phyloP scores from a whole-genome alignment of 2,888 invertebrate genomes.

The Dynastes hyllus region DNA sequence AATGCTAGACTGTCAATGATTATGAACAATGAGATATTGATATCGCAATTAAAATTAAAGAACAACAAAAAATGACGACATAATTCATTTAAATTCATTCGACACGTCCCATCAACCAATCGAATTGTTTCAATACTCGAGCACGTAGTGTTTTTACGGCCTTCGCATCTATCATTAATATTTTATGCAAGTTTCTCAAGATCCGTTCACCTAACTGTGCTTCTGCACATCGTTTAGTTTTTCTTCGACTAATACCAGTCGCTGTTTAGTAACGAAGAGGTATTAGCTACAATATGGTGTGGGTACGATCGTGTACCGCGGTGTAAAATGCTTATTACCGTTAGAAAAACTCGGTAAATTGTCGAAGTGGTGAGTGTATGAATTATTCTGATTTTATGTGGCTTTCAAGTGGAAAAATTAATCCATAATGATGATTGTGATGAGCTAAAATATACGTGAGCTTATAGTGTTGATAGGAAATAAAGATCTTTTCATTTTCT shows the following conservation, averaged over 20 bases:
- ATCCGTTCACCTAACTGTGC: constrained; percentile 42
- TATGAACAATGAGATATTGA: neutral
- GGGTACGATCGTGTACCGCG: neutral
- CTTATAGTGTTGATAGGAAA: too few species aligned
- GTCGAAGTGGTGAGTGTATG: too few species aligned
- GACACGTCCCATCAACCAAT: constrained; percentile 20
- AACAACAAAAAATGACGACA: constrained; percentile 5
- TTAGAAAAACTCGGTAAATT: too few species aligned
- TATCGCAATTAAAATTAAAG: neutral
- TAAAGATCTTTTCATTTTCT: too few species aligned
- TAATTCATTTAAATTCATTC: constrained; percentile 31
- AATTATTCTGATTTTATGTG: too few species aligned
- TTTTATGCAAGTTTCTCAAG: constrained; percentile 30
- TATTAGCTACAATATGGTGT: neutral
- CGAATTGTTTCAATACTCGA: constrained; percentile 31
- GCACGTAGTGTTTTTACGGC: constrained; percentile 33
- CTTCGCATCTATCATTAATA: constrained; percentile 31
- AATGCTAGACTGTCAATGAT: neutral
- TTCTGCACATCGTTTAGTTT: constrained; percentile 12
- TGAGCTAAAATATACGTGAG: too few species aligned
- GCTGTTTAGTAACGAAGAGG: neutral
- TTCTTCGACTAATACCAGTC: neutral
- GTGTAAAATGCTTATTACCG: too few species aligned
- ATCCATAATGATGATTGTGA: too few species aligned
- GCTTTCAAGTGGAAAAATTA: too few species aligned